Evolutionary conservation across 2,797 vertebrate genomes (phyloP).

Genomic region (Rhincodon typus): DNA sequence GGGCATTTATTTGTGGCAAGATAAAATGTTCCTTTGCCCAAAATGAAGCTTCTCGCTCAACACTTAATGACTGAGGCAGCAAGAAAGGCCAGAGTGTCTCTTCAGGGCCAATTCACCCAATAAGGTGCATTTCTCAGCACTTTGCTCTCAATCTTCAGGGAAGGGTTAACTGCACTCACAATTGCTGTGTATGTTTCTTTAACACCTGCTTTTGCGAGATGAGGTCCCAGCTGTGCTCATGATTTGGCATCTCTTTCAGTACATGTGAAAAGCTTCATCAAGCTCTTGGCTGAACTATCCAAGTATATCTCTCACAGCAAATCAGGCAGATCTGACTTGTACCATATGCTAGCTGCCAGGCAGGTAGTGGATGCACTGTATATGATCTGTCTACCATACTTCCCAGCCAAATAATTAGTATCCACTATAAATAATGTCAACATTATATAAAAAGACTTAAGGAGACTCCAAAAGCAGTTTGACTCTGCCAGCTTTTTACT

Average conservation of each 20-base stretch:
- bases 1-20: too few species aligned
- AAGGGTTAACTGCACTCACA: too few species aligned
- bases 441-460: background rate
- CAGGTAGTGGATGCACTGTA: background rate
- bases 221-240: background rate
- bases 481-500: background rate
- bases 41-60: too few species aligned
- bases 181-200: background rate
- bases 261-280: background rate
- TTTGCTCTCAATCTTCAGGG: too few species aligned
- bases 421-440: background rate
- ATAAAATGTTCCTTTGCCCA: too few species aligned
- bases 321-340: background rate
- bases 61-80: too few species aligned
- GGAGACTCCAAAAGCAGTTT: background rate
- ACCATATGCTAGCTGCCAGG: background rate
- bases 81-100: too few species aligned
- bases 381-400: background rate
- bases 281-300: background rate
- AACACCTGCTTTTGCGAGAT: background rate
- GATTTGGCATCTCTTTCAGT: background rate
- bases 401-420: background rate
- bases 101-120: too few species aligned
- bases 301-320: background rate
- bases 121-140: too few species aligned